phyloP scores from a whole-genome alignment of 2,797 vertebrate species.

The Discoglossus pictus region DNA sequence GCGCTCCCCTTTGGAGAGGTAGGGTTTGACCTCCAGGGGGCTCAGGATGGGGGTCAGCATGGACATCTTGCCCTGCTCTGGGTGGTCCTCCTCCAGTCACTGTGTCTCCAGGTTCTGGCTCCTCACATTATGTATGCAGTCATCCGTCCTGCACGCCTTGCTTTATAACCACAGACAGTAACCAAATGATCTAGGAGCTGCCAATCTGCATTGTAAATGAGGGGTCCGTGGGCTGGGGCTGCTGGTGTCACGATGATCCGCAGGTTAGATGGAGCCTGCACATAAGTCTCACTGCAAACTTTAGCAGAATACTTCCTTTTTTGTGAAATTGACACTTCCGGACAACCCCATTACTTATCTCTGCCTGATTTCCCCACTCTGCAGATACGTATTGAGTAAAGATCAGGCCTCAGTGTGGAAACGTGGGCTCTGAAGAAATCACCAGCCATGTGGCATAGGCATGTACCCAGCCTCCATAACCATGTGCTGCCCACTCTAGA shows the following conservation, averaged over 20 bases:
- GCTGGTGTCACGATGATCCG: slow-evolving; percentile 5
- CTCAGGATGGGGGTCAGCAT: slow-evolving; percentile 77
- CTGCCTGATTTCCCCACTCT: slow-evolving; percentile 3
- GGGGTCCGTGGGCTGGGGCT: background rate
- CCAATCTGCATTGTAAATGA: slow-evolving; percentile 72
- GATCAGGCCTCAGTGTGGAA: background rate
- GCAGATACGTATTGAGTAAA: slow-evolving; percentile 23
- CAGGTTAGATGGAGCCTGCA: background rate
- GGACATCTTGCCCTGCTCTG: slow-evolving; percentile 73
- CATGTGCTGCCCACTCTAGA: too few species aligned
- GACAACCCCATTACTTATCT: slow-evolving; percentile 29
- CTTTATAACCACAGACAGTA: slow-evolving; percentile 56
- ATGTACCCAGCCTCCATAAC: too few species aligned
- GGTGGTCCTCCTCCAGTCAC: slow-evolving; percentile 35
- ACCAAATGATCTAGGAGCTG: slow-evolving; percentile 46
- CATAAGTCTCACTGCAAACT: background rate
- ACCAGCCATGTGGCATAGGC: too few species aligned
- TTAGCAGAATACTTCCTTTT: slow-evolving; percentile 32
- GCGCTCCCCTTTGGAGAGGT: slow-evolving; percentile 87
- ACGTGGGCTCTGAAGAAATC: background rate
- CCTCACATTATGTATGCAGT: slow-evolving; percentile 61
- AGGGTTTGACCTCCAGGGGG: slow-evolving; percentile 81
- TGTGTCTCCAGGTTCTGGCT: slow-evolving; percentile 54
- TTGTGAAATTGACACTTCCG: slow-evolving; percentile 30
- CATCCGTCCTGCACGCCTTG: slow-evolving; percentile 55